phyloP scores from a whole-genome alignment of 2,797 vertebrate genomes.

The Tangara arthus region DNA sequence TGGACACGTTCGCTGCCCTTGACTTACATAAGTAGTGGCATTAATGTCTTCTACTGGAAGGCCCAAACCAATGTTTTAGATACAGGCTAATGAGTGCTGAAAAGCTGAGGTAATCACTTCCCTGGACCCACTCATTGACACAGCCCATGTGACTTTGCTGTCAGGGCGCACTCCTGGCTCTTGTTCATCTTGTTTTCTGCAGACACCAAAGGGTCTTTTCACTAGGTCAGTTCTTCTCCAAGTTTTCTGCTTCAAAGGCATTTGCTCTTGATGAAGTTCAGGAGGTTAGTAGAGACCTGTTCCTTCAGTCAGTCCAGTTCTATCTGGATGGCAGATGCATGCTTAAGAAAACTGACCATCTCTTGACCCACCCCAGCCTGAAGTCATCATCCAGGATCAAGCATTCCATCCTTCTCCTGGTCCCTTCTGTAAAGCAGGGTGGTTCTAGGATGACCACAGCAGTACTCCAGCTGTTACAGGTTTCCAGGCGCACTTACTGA shows the following conservation, averaged over 20 bases:
- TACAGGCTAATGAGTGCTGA: neutral
- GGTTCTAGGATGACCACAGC: neutral
- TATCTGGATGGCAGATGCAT: neutral
- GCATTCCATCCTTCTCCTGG: neutral
- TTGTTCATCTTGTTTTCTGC: neutral
- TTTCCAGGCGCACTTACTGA: neutral
- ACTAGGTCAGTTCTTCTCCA: neutral
- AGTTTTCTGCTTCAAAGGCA: neutral
- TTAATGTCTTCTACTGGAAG: neutral
- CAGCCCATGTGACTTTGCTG: neutral
- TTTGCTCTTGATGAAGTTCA: neutral
- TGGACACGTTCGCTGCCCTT: neutral
- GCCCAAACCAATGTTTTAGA: neutral
- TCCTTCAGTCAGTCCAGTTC: neutral
- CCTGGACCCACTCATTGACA: neutral
- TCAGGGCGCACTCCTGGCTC: neutral
- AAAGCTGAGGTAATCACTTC: neutral
- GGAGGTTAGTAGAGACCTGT: neutral
- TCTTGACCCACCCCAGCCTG: neutral
- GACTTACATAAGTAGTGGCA: neutral
- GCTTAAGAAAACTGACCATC: neutral
- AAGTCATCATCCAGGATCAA: neutral
- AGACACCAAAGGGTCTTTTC: neutral
- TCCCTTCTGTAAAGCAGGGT: neutral
- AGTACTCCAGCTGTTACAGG: neutral